A percentile compares a stretch with the other conserved stretches of the same genome.
phyloP scores from a whole-genome alignment of 2,113 vertebrate genomes.

The Phainopepla nitens region DNA sequence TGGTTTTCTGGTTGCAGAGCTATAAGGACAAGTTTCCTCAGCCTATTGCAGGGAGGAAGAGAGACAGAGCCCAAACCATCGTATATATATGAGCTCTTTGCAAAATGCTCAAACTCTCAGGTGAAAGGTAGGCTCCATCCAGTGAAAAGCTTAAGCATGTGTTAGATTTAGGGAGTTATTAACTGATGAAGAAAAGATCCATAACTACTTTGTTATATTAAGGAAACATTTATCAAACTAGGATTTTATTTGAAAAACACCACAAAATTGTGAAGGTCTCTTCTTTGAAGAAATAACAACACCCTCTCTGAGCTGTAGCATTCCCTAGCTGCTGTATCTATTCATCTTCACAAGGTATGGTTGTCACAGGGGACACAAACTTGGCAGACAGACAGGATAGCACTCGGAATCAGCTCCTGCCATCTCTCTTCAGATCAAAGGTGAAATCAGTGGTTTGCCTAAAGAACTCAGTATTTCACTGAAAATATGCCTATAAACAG shows the following conservation, averaged over 20 bases:
- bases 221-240: not conserved
- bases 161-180: not conserved
- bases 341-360: not conserved
- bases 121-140: not conserved
- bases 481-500: not conserved
- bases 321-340: not conserved
- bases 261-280: not conserved
- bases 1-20: not conserved
- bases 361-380: not conserved
- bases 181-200: not conserved
- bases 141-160: not conserved
- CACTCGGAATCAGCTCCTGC: not conserved
- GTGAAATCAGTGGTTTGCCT: not conserved
- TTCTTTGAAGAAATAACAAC: not conserved
- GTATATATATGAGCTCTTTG: not conserved
- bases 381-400: not conserved
- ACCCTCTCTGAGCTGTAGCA: not conserved
- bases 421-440: not conserved
- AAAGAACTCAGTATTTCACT: not conserved
- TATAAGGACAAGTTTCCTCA: not conserved
- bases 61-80: not conserved
- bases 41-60: not conserved
- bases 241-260: not conserved
- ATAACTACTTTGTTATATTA: not conserved
- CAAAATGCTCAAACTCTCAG: not conserved